Base-by-base conservation (phyloP, 1,140 invertebrate species). In the Zaprionus vittiger region DNA sequence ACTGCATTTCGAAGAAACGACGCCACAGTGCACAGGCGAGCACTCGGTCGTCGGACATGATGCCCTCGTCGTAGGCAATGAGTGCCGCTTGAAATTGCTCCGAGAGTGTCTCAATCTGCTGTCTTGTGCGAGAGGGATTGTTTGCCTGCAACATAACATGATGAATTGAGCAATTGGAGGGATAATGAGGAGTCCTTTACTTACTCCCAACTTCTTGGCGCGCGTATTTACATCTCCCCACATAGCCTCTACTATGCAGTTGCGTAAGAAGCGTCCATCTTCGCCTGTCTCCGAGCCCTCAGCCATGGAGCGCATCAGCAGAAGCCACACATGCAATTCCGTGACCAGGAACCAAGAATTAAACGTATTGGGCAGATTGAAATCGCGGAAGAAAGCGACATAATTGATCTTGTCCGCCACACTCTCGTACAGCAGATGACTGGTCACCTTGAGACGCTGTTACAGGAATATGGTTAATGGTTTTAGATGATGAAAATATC, bases 11-110 rank as follows among this genome's bases (percentile, higher is more conserved):
- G 78, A 97, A 97, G 81, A 98, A 95, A 70, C 96, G 94, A 80
- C 96, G 94, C 97, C 97, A 98, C n/a, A 98, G 71, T 12, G 97
- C 96, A 34, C 94, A 95, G 22, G 97, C 97, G 67, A 98, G 93
- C 9, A 96, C 93, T 69, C 93, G 94, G 90, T 97, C 97, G 89
- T 96, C 95, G 52, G 94, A 94, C 79, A 95, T 93, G 15, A 98
- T 84, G 22, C 97, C 97, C 94, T 98, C 97, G 92, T 98, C 97
- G 86, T 98, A 98, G n/a, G 94, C 94, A 74, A 98, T 94, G 24
- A 98, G 85, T 49, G 96, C 95, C n/a, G 96, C 96, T 93, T 97
- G 96, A 91, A 98, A 97, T 87, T 98, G 96, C 74, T 96, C 94
- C 11, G 95, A 95, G 6, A 97, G 87, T 62, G 95, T 94, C 55